A percentile compares a stretch with the other conserved stretches of the same genome.
These are phyloP conservation scores for Schrankia costaestrigalis DNA, from an alignment of 2,888 invertebrate species.

Conservation along the genomic window DNA sequence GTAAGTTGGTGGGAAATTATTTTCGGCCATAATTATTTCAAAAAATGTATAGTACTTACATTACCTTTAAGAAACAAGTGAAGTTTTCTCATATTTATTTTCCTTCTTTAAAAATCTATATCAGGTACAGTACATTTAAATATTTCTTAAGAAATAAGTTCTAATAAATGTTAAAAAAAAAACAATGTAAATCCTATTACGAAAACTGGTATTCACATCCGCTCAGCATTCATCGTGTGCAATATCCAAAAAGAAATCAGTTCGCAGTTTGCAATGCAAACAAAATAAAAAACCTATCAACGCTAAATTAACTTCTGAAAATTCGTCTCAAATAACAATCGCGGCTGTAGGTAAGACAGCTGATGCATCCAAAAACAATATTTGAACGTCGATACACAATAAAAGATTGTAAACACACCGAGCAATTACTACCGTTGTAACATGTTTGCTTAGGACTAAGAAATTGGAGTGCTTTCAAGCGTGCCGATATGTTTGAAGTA, in stretches of 20 bases:
- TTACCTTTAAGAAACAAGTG: too few relatives aligned
- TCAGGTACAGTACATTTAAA: too few relatives aligned
- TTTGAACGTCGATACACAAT: constrained; percentile 76
- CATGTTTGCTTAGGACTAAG: constrained; percentile 79
- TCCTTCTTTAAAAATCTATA: too few relatives aligned
- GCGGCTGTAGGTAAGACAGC: constrained; percentile 71
- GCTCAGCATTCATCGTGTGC: constrained; percentile 16
- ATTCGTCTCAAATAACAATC: constrained; percentile 53
- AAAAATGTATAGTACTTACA: too few relatives aligned
- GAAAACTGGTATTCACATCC: too few relatives aligned
- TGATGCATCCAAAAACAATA: constrained; percentile 75
- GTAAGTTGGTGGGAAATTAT: too few relatives aligned
- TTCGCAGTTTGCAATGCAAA: constrained; percentile 25
- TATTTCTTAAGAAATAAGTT: too few relatives aligned
- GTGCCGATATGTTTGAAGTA: constrained; percentile 71
- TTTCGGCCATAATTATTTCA: too few relatives aligned
- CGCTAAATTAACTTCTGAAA: constrained; percentile 67
- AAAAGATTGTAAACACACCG: constrained; percentile 75
- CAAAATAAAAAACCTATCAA: constrained; percentile 55
- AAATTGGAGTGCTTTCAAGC: constrained; percentile 76
- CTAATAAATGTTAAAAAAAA: too few relatives aligned
- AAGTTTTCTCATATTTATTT: too few relatives aligned
- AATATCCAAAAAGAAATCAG: constrained; percentile 19
- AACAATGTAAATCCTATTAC: too few relatives aligned
- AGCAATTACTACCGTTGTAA: constrained; percentile 76